Evolutionary conservation across 2,888 invertebrate species (phyloP), one percentile per base, ranked within the genome.

Genomic region (Oxystoma pomonae): DNA sequence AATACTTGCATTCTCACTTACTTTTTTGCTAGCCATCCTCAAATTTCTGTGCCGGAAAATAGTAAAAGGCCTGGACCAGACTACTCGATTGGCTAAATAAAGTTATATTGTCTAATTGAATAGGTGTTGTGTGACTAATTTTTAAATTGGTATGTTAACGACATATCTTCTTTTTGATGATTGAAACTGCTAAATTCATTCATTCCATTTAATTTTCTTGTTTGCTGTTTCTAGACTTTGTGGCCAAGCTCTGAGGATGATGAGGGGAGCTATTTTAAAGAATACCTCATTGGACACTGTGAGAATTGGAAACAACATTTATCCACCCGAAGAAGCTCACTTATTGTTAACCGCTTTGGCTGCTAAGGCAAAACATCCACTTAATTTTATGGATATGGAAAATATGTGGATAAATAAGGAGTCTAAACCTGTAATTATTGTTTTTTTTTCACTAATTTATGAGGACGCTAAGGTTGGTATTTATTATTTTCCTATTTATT

Each of bases 291-390:
- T 86, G 16, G 69, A 77, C 61, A 74, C 74, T 55, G 65, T 86
- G 16, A 79, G 81, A 70, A 71, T 86, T 1, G 83, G 83, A 20
- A 78, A 81, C 65, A 86, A 86, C 75, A 81, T 82, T 9, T 76
- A 84, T 21, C 77, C 77, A 19, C 75, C 82, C 1, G 78, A 77
- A 1, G 83, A 84, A 56, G 82, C 81, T 0, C 73, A 79, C n/a
- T 64, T 62, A n/a, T 63, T 85, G 18, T 70, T 83, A 7, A 74
- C 73, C n/a, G 73, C 80, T 20, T 70, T 84, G 1, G 72, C 71
- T 16, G 70, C 76, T 5, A 76, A 68, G 62, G 60, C 77, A n/a
- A 68, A 69, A 1, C 71, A 74, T 1, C 70, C 75, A 50, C 69
- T 85, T 18, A 70, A 72, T 16, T 65, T 75, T 21, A 69, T 87